A percentile compares a stretch with the other conserved stretches of the same genome.
Evolutionary conservation across 2,113 vertebrate genomes (phyloP).

Genomic region (Smithornis capensis): DNA sequence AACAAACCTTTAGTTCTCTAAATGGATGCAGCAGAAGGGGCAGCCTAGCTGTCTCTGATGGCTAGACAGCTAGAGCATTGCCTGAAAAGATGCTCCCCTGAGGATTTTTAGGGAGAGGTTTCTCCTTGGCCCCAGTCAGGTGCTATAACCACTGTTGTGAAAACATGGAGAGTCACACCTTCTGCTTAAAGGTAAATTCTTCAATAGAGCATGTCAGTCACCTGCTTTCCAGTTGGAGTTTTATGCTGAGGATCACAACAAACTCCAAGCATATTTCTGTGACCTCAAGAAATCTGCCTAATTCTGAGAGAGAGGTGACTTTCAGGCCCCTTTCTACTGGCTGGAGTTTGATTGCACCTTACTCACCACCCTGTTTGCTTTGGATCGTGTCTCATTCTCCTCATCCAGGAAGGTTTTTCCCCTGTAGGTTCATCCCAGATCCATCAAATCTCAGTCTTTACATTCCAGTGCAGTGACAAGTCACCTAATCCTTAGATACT

Average conservation of each 20-base stretch:
- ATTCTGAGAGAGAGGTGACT: background rate
- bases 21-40: background rate
- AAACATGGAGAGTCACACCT: background rate
- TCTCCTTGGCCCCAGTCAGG: background rate
- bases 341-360: background rate
- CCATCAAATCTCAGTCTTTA: background rate
- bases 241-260: background rate
- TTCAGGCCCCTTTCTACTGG: background rate
- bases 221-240: background rate
- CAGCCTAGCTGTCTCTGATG: background rate
- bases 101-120: background rate
- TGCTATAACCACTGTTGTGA: background rate
- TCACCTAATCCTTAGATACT: background rate
- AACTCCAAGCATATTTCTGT: background rate
- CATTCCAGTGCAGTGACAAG: background rate
- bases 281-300: background rate
- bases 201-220: background rate
- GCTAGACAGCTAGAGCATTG: background rate
- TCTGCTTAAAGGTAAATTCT: background rate
- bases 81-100: background rate
- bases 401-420: background rate
- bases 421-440: fast-evolving
- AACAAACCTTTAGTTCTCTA: background rate
- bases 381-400: background rate
- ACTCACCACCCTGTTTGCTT: background rate